Evolutionary conservation across 2,888 invertebrate genomes (phyloP), one percentile per base, ranked within the genome.

Genomic region (Cryptosula pallasiana): DNA sequence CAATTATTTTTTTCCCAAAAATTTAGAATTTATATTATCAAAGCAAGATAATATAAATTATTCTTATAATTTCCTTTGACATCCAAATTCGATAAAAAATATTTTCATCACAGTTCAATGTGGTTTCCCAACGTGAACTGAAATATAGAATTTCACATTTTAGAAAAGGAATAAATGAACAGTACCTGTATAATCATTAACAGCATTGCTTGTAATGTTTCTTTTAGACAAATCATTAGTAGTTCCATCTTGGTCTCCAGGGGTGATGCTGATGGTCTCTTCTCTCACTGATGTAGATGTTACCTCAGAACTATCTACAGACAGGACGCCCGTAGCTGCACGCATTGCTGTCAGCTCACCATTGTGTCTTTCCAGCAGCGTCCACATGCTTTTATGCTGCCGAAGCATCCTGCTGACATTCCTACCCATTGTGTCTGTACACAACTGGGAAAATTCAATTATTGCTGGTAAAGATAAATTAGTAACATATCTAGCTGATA

Each of bases 301-400:
- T 5, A 16, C 9, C n/a, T 27, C 25, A 29, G 29, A 13, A 27
- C 13, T 27, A n/a, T 20, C 25, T 3, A 13, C 63, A 9, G 27
- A 32, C 32, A 13, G 63, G 9, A 25, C 32, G 13, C 29, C 32
- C 63, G 32, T 63, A 5, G 16, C 27, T 13, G 25, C 13, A 13
- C 63, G 25, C 63, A 63, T 9, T 5, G 25, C 32, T 20, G 20
- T 32, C n/a, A 63, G 32, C 20, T 63, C 32, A 29, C 27, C n/a
- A 32, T 2, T n/a, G 32, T 63, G 63, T 32, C 63, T 63, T 3
- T 3, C 9, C 32, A 63, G 32, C n/a, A 63, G 27, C 32, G 63
- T n/a, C 63, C 63, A 63, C 29, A 63, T 63, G 34, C 63, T 63
- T 27, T 27, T 13, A 27, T 63, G 63, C 32, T 63, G 63, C 32